Conservation (phyloP, 1,140 invertebrate species). For the Magallana ariakensis region DNA sequence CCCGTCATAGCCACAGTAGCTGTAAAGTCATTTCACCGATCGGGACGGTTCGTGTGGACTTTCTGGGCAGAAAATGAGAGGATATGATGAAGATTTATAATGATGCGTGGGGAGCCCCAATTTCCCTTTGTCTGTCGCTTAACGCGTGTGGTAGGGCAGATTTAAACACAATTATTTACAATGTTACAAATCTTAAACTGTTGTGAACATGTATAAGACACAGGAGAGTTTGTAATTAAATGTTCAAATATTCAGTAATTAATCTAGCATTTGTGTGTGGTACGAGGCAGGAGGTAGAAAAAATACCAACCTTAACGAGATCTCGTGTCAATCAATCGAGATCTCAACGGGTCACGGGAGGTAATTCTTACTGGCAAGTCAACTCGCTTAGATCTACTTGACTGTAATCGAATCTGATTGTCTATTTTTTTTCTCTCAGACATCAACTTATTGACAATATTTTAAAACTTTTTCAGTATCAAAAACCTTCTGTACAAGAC, state of each 20-base stretch:
- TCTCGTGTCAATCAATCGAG: not conserved
- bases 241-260: conserved; percentile 37
- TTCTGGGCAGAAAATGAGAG: conserved; percentile 27
- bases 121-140: not conserved
- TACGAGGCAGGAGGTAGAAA: not conserved
- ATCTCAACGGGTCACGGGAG: not conserved
- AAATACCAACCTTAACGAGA: not conserved
- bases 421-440: too few relatives aligned
- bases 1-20: not conserved
- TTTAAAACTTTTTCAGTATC: too few relatives aligned
- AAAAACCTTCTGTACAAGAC: too few relatives aligned
- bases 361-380: not conserved
- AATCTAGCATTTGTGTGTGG: conserved; percentile 36
- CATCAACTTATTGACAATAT: too few relatives aligned
- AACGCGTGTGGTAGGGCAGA: conserved; percentile 18
- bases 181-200: conserved; percentile 35
- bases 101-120: not conserved
- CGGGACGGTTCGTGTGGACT: conserved; percentile 22
- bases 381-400: too few relatives aligned
- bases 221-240: conserved; percentile 26
- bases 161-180: conserved; percentile 37
- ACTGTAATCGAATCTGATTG: too few relatives aligned
- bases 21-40: conserved; percentile 13
- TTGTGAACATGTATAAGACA: conserved; percentile 31
- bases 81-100: conserved; percentile 24